Percentiles rank a stretch among this genome's conserved stretches.
phyloP scores from a whole-genome alignment of 2,797 vertebrate species.

The Mormyrus hasselquistii region DNA sequence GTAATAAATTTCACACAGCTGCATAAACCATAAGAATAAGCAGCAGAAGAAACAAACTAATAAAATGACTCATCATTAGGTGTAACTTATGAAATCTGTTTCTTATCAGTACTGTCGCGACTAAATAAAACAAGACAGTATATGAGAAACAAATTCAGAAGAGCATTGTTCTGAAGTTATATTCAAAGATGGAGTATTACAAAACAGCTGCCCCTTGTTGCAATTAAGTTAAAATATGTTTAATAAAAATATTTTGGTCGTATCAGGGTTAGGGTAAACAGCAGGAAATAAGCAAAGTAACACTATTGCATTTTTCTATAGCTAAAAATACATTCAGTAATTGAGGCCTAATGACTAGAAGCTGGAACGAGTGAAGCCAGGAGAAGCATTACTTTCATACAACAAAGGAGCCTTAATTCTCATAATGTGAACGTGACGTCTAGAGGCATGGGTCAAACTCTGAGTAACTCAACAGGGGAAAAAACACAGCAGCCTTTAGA shows the following conservation, averaged over 20 bases:
- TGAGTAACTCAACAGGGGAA: neutral
- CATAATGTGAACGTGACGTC: neutral
- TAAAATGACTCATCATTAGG: neutral
- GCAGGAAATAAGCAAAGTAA: neutral
- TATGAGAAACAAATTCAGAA: neutral
- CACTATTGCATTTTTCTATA: neutral
- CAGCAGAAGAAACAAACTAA: neutral
- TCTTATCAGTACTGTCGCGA: neutral
- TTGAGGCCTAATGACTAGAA: neutral
- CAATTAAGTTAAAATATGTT: neutral
- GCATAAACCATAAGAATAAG: neutral
- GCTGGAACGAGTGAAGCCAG: neutral
- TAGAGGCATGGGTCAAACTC: neutral
- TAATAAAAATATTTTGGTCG: neutral
- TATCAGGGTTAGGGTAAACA: neutral
- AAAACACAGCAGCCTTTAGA: neutral
- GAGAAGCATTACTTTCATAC: neutral
- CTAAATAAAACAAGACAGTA: neutral
- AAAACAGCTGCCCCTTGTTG: neutral
- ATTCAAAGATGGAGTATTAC: neutral
- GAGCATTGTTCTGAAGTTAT: neutral
- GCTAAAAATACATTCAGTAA: neutral
- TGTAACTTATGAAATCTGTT: neutral
- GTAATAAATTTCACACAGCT: neutral
- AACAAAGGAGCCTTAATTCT: neutral